Evolutionary conservation across 1,140 invertebrate species (phyloP).

Genomic region (Thalassaphorura encarpata): DNA sequence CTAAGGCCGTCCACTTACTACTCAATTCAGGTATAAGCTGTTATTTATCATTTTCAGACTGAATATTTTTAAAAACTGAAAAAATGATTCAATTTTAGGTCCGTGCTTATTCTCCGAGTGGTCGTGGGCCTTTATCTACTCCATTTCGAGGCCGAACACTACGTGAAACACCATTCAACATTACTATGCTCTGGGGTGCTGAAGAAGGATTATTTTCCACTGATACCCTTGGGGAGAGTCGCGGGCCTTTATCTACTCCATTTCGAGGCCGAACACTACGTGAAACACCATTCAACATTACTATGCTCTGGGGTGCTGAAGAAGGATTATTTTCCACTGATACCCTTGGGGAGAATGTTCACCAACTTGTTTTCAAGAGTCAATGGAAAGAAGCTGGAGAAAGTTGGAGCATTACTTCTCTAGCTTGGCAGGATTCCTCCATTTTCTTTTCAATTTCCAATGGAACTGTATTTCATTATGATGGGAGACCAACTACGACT

Average conservation of each 20-base stretch:
- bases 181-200: conserved; percentile 28
- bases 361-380: conserved; percentile 7
- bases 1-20: conserved; percentile 43
- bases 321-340: conserved; percentile 22
- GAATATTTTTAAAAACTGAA: no score
- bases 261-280: conserved; percentile 56
- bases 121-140: conserved; percentile 64
- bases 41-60: no score
- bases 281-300: conserved; percentile 35
- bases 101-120: conserved; percentile 61
- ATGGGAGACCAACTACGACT: conserved; percentile 2
- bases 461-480: conserved; percentile 19
- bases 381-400: background rate
- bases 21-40: conserved; percentile 50
- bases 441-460: conserved; percentile 17
- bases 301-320: conserved; percentile 26
- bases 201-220: conserved; percentile 20
- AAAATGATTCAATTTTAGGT: conserved; percentile 42
- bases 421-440: conserved; percentile 17
- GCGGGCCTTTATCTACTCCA: conserved; percentile 60
- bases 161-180: conserved; percentile 36
- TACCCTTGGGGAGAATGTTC: conserved; percentile 25
- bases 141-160: conserved; percentile 55
- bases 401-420: conserved; percentile 1
- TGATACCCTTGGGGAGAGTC: conserved; percentile 31